phyloP scores from a whole-genome alignment of 2,888 invertebrate species.

The Acrobasis consociella region DNA sequence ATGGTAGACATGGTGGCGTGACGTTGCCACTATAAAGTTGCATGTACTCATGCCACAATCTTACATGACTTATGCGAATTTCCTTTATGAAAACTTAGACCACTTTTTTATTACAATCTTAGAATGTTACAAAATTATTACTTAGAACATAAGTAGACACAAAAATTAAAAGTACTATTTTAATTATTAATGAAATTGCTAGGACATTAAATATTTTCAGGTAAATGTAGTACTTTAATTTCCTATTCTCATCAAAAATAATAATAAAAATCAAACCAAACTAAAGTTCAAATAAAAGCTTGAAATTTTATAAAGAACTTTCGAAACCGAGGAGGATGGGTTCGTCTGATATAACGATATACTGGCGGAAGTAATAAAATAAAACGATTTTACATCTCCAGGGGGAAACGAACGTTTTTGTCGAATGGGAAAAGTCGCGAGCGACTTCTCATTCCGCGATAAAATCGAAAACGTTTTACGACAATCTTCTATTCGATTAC shows the following conservation, averaged over 20 bases:
- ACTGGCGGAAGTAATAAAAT: conserved; percentile 81
- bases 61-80: too few relatives aligned
- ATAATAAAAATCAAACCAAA: background rate
- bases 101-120: too few relatives aligned
- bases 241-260: background rate
- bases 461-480: conserved; percentile 82
- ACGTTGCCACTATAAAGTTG: too few relatives aligned
- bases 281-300: background rate
- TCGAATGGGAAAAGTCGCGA: conserved; percentile 79
- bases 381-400: conserved; percentile 82
- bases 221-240: background rate
- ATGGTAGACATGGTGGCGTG: background rate
- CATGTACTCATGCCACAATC: too few relatives aligned
- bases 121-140: too few relatives aligned
- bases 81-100: too few relatives aligned
- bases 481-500: conserved; percentile 80
- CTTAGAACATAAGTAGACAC: too few relatives aligned
- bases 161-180: too few relatives aligned
- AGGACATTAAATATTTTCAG: too few relatives aligned
- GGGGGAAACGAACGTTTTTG: conserved; percentile 79
- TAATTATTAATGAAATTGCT: too few relatives aligned
- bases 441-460: conserved; percentile 80
- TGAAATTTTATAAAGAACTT: conserved; percentile 58
- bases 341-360: conserved; percentile 74
- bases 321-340: conserved; percentile 57